A percentile compares a stretch with the other conserved stretches of the same genome.
Conservation (phyloP, 1,140 invertebrate genomes). For the Hydropsyche tenuis region DNA sequence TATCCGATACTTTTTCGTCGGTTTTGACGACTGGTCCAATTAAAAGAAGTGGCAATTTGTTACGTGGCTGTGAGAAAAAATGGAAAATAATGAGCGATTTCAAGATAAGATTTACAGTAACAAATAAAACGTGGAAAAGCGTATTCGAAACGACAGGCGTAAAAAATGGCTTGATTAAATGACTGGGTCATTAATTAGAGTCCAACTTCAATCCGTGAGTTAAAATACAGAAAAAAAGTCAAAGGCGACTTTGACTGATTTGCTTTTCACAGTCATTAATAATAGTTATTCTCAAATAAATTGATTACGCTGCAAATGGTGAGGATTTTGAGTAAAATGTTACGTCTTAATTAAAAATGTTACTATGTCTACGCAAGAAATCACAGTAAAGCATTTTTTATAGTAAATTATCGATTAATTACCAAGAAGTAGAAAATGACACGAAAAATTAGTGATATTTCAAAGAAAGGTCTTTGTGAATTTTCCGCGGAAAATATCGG, state of each 20-base stretch:
- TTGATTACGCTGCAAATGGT: not conserved
- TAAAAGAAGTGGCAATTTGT: no score
- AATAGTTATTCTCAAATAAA: slow-evolving; percentile 9
- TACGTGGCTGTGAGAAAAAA: no score
- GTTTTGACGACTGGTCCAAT: no score
- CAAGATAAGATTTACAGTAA: not conserved
- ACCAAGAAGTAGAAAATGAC: not conserved
- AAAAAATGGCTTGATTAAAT: slow-evolving; percentile 14
- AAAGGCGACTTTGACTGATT: slow-evolving; percentile 9
- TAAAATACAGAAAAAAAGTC: not conserved
- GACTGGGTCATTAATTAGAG: slow-evolving; percentile 8
- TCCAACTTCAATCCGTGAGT: slow-evolving; percentile 4
- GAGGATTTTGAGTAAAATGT: no score
- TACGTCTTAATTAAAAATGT: no score
- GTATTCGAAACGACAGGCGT: not conserved
- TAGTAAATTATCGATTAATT: not conserved
- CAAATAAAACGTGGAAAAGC: slow-evolving; percentile 4
- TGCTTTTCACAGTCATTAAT: slow-evolving; percentile 19
- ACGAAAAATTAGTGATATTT: slow-evolving; percentile 10
- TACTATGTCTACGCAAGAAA: no score
- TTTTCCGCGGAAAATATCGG: no score
- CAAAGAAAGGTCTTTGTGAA: no score
- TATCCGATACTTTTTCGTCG: no score
- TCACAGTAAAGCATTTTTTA: no score
- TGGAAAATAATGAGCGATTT: not conserved